Evolutionary conservation across 2,797 vertebrate genomes (phyloP).

Genomic region (Sandelia bainsii): DNA sequence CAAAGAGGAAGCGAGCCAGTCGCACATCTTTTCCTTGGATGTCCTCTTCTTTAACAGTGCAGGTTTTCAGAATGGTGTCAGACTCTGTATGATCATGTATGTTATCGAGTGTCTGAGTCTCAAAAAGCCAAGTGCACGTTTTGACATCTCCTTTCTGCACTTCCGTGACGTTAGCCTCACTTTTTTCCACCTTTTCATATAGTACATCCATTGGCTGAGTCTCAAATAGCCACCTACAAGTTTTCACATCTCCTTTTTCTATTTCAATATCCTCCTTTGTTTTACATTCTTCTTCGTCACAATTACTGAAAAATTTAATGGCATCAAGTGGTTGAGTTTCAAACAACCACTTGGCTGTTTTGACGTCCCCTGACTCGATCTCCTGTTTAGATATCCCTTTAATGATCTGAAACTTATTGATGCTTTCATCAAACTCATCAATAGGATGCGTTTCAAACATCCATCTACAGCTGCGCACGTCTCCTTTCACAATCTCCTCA

Average conservation of each 20-base stretch:
- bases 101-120: constrained; percentile 92
- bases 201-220: constrained; percentile 93
- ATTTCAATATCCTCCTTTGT: constrained; percentile 80
- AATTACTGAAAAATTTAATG: constrained; percentile 86
- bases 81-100: constrained; percentile 86
- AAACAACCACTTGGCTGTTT: constrained; percentile 95
- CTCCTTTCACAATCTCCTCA: constrained; percentile 93
- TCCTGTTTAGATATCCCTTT: constrained; percentile 95
- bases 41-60: constrained; percentile 89
- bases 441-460: constrained; percentile 96
- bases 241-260: constrained; percentile 92
- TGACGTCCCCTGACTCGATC: constrained; percentile 92
- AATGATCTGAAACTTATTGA: constrained; percentile 92
- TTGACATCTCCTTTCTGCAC: constrained; percentile 93
- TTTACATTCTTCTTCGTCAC: constrained; percentile 84
- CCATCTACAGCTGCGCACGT: constrained; percentile 92
- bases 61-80: constrained; percentile 84
- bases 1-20: constrained; percentile 91
- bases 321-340: constrained; percentile 93
- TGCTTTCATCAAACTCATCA: constrained; percentile 93
- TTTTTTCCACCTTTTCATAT: constrained; percentile 89
- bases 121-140: constrained; percentile 93
- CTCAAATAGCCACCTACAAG: constrained; percentile 94
- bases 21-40: constrained; percentile 91
- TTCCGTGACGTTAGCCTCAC: constrained; percentile 76